A percentile compares a stretch with the other conserved stretches of the same genome.
These are phyloP conservation scores for Andrena dorsata DNA, from an alignment of 2,888 invertebrate species.

Conservation along the genomic window DNA sequence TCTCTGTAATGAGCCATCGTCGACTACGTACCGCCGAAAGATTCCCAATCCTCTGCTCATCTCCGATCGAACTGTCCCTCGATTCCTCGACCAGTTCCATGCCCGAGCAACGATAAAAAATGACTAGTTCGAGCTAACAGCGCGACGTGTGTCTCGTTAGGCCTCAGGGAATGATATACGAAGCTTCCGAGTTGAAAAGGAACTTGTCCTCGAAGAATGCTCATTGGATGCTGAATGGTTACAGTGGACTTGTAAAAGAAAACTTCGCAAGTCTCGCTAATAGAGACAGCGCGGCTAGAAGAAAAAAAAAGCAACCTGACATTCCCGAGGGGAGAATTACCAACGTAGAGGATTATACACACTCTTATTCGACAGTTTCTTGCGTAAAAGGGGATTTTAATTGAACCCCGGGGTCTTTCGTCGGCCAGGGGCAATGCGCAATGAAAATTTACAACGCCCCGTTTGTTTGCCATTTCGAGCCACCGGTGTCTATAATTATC, in stretches of 20 bases:
- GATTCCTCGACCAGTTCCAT: background rate
- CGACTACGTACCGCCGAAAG: conserved; percentile 25
- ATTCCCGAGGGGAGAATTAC: background rate
- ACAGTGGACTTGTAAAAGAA: conserved; percentile 6
- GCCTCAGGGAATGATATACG: background rate
- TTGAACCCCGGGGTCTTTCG: conserved; percentile 24
- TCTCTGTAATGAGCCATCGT: conserved; percentile 40
- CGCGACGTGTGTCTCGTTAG: conserved; percentile 15
- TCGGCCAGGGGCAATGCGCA: conserved; percentile 11
- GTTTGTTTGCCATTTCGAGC: conserved; percentile 55
- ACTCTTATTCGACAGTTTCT: conserved; percentile 32
- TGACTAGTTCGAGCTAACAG: background rate
- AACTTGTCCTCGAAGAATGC: background rate
- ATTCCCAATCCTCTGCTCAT: conserved; percentile 23
- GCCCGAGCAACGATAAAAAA: background rate
- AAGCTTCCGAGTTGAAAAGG: background rate
- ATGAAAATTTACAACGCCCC: conserved; percentile 56
- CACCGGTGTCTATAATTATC: conserved; percentile 50
- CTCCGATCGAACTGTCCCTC: background rate
- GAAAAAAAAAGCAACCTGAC: background rate
- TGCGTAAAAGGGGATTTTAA: conserved; percentile 46
- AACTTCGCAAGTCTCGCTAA: conserved; percentile 47
- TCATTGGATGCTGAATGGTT: background rate
- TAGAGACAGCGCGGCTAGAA: conserved; percentile 50
- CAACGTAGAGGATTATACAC: conserved; percentile 43